These are phyloP conservation scores for Acanthornis magna DNA, from an alignment of 2,797 vertebrate genomes.

Conservation along the genomic window DNA sequence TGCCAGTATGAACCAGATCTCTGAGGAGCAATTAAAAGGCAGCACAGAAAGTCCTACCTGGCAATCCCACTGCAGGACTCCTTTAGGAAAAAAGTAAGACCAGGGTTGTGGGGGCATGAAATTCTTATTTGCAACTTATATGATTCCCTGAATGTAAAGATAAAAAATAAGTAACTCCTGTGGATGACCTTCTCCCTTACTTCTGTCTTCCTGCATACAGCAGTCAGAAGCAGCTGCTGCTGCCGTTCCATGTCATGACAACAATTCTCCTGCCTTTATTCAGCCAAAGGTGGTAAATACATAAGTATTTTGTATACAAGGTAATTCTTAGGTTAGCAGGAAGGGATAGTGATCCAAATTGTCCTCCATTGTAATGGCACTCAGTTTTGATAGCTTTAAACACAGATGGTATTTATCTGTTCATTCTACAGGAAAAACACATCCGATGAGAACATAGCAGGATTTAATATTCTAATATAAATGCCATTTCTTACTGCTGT, in stretches of 20 bases:
- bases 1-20: background rate
- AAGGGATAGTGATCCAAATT: background rate
- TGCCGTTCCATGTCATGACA: background rate
- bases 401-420: background rate
- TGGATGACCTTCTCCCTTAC: background rate
- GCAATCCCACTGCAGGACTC: background rate
- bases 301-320: background rate
- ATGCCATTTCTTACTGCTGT: background rate
- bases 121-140: background rate
- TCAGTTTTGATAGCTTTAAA: background rate
- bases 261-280: background rate
- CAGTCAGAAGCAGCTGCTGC: background rate
- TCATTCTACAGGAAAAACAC: background rate
- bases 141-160: background rate
- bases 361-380: background rate
- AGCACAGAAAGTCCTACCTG: background rate
- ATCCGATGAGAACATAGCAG: background rate
- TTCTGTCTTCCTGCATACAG: background rate
- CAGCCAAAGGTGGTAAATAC: background rate
- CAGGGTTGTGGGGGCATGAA: background rate
- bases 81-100: background rate
- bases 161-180: background rate
- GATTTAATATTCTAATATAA: slow-evolving; percentile 9
- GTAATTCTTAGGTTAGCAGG: background rate
- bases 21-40: background rate